These are phyloP conservation scores for Agrilus biguttatus DNA, from an alignment of 2,888 invertebrate genomes.

Conservation along the genomic window DNA sequence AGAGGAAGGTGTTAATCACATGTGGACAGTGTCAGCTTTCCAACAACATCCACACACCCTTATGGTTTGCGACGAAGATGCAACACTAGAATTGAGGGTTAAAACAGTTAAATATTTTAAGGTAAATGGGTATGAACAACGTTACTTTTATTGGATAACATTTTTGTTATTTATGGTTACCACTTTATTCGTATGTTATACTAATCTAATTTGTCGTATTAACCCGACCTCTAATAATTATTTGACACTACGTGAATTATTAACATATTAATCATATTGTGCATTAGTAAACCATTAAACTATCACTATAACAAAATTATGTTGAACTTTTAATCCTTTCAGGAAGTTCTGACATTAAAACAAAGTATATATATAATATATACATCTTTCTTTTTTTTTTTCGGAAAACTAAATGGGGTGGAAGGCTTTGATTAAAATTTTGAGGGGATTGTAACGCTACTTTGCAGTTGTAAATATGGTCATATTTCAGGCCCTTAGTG, in stretches of 20 bases:
- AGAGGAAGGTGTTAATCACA: conserved; percentile 97
- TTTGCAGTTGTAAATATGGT: conserved; percentile 2
- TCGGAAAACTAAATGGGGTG: too few relatives aligned
- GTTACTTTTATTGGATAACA: background rate
- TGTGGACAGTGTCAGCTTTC: conserved; percentile 99
- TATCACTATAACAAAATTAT: too few relatives aligned
- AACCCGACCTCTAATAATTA: too few relatives aligned
- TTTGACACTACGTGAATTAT: too few relatives aligned
- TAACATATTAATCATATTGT: too few relatives aligned
- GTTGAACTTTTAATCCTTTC: too few relatives aligned
- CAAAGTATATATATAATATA: too few relatives aligned
- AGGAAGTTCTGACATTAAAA: background rate
- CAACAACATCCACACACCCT: conserved; percentile 87
- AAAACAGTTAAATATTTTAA: conserved; percentile 98
- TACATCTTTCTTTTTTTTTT: too few relatives aligned
- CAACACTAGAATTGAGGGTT: conserved; percentile 89
- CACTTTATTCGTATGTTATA: background rate
- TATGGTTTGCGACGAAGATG: conserved; percentile 95
- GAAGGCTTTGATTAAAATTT: too few relatives aligned
- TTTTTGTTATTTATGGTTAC: background rate
- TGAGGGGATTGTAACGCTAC: background rate
- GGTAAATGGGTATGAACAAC: conserved; percentile 8
- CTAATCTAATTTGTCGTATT: background rate
- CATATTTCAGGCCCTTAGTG: conserved; percentile 58
- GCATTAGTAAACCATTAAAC: too few relatives aligned